Conservation (phyloP, 2,888 invertebrate genomes). For the Sarcophaga subvicina region DNA sequence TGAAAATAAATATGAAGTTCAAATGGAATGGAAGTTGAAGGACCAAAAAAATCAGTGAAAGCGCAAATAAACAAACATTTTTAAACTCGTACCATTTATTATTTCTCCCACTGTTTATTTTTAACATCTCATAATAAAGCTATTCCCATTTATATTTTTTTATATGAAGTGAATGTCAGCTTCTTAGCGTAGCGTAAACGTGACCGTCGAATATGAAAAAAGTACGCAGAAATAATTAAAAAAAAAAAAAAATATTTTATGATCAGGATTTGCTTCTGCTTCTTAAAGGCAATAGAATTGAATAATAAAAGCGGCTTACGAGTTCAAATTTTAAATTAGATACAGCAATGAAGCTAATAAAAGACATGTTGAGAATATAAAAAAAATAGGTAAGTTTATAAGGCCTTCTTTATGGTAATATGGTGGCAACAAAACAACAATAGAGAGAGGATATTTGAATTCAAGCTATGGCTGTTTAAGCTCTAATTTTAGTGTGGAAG, state of each 20-base stretch:
- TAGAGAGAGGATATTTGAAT: too few relatives aligned
- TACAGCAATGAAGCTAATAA: too few relatives aligned
- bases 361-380: too few relatives aligned
- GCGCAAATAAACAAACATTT: neutral
- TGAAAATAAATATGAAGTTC: too few relatives aligned
- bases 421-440: too few relatives aligned
- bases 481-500: too few relatives aligned
- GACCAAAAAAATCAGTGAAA: neutral
- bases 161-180: constrained; percentile 51
- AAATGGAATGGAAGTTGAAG: too few relatives aligned
- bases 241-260: constrained; percentile 11
- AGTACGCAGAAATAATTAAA: constrained; percentile 20
- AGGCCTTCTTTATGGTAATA: too few relatives aligned
- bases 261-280: neutral
- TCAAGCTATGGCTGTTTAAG: too few relatives aligned
- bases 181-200: constrained; percentile 32
- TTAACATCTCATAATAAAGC: neutral
- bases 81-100: neutral
- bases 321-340: too few relatives aligned
- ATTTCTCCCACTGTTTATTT: neutral
- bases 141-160: constrained; percentile 10
- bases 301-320: neutral
- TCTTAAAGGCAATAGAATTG: neutral
- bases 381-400: too few relatives aligned
- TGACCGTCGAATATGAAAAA: constrained; percentile 40